Evolutionary conservation across 2,113 vertebrate species (phyloP).

Genomic region (Macrotus californicus): DNA sequence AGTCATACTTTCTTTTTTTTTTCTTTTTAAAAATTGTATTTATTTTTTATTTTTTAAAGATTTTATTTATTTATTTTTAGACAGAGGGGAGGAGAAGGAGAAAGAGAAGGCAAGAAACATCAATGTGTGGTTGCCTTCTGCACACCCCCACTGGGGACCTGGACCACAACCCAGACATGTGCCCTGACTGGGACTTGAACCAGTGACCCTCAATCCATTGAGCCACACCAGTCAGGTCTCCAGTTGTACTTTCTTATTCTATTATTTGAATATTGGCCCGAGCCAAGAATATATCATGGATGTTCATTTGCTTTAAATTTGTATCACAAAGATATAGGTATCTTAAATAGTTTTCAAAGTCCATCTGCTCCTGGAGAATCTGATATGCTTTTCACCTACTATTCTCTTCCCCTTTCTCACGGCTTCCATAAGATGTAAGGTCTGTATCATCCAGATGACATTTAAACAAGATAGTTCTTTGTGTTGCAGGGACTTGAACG

Average conservation of each 20-base stretch:
- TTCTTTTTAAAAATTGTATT: too few species aligned
- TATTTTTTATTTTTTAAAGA: too few species aligned
- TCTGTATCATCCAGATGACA: not conserved
- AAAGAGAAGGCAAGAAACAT: too few species aligned
- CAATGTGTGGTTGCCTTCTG: too few species aligned
- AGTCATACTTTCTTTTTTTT: not conserved
- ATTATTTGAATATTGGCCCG: not conserved
- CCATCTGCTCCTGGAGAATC: not conserved
- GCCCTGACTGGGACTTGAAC: too few species aligned
- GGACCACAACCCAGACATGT: too few species aligned
- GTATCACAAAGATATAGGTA: not conserved
- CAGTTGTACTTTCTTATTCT: not conserved
- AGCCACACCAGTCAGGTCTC: too few species aligned
- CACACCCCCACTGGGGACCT: too few species aligned
- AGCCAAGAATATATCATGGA: not conserved
- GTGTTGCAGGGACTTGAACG: not conserved
- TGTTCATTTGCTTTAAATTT: not conserved
- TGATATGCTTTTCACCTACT: not conserved
- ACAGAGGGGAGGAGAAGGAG: too few species aligned
- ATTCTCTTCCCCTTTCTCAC: not conserved
- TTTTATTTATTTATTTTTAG: too few species aligned
- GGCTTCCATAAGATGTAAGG: not conserved
- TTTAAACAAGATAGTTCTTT: not conserved
- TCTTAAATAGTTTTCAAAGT: not conserved
- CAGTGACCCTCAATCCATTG: too few species aligned